A percentile compares a stretch with the other conserved stretches of the same genome.
Evolutionary conservation across 2,113 vertebrate species (phyloP).

Genomic region (Takifugu flavidus): DNA sequence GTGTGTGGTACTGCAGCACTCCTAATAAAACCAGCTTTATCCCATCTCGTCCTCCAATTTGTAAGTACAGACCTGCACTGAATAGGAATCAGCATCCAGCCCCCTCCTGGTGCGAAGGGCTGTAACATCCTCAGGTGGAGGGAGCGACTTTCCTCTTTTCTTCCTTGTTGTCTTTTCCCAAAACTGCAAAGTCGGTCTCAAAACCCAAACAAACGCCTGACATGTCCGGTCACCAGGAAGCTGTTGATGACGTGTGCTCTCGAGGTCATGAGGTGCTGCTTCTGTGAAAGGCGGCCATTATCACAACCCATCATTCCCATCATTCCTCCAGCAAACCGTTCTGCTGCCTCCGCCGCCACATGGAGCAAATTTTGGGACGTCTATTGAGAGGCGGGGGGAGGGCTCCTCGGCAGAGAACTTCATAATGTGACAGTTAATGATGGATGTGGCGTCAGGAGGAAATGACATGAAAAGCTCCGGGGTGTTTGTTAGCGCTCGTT

Average conservation of each 20-base stretch:
- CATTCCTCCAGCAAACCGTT: slow-evolving; percentile 49
- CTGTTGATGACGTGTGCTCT: no score
- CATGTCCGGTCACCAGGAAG: slow-evolving; percentile 1
- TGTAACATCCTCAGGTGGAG: background rate
- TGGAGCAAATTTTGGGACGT: slow-evolving; percentile 18
- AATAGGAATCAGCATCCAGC: slow-evolving; percentile 36
- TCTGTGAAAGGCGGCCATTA: slow-evolving; percentile 53
- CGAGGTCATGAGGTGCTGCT: slow-evolving; percentile 52
- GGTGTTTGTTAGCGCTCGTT: slow-evolving; percentile 35
- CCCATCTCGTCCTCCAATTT: slow-evolving; percentile 39
- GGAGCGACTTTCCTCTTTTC: slow-evolving; percentile 11
- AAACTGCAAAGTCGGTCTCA: background rate
- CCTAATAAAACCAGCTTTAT: slow-evolving; percentile 50
- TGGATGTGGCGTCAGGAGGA: slow-evolving; percentile 44
- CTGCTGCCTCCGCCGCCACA: slow-evolving; percentile 10
- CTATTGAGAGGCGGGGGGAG: slow-evolving; percentile 12
- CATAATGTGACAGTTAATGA: slow-evolving; percentile 47
- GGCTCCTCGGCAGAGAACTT: slow-evolving; percentile 21
- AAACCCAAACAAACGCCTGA: background rate
- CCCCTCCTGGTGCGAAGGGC: slow-evolving; percentile 16
- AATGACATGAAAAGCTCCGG: slow-evolving; percentile 33
- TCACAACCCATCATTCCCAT: slow-evolving; percentile 40
- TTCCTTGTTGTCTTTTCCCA: slow-evolving; percentile 3
- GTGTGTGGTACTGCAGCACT: slow-evolving; percentile 30
- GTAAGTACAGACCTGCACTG: slow-evolving; percentile 41